A percentile compares a stretch with the other conserved stretches of the same genome.
Evolutionary conservation across 1,140 invertebrate genomes (phyloP).

Genomic region (Atta cephalotes): DNA sequence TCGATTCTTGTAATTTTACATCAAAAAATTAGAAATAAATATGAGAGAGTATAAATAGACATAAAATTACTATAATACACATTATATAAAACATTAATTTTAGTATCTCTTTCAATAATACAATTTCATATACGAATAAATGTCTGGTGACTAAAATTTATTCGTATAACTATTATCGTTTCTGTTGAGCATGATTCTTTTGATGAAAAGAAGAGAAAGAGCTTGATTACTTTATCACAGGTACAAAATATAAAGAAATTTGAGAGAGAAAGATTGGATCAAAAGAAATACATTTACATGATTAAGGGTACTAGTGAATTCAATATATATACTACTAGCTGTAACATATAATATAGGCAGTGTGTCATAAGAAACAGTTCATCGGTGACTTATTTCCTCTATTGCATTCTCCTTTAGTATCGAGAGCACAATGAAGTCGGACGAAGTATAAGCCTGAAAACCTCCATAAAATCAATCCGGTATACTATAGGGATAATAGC

Average conservation of each 20-base stretch:
- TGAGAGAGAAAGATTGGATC: conserved; percentile 52
- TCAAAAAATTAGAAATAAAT: conserved; percentile 85
- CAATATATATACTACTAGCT: conserved; percentile 69
- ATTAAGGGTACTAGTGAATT: conserved; percentile 63
- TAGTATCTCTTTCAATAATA: conserved; percentile 71
- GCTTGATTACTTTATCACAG: conserved; percentile 79
- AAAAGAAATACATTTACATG: conserved; percentile 69
- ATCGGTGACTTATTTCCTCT: conserved; percentile 65
- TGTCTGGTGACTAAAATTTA: conserved; percentile 62
- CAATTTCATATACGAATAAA: conserved; percentile 62
- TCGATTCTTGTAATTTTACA: conserved; percentile 83
- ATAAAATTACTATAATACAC: conserved; percentile 86
- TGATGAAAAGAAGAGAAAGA: conserved; percentile 61
- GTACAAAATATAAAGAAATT: conserved; percentile 74
- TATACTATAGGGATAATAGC: conserved; percentile 25
- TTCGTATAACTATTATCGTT: conserved; percentile 62
- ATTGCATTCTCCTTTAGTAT: conserved; percentile 72
- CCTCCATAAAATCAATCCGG: conserved; percentile 57
- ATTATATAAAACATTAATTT: conserved; percentile 84
- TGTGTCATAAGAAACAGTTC: conserved; percentile 76
- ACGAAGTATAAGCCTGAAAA: conserved; percentile 75
- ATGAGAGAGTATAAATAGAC: conserved; percentile 81
- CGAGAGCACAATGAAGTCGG: conserved; percentile 60
- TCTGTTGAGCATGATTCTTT: conserved; percentile 61
- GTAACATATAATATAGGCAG: conserved; percentile 78